Percentiles rank a stretch among this genome's conserved stretches.
phyloP scores from a whole-genome alignment of 2,888 invertebrate genomes.

The Agriopis aurantiaria region DNA sequence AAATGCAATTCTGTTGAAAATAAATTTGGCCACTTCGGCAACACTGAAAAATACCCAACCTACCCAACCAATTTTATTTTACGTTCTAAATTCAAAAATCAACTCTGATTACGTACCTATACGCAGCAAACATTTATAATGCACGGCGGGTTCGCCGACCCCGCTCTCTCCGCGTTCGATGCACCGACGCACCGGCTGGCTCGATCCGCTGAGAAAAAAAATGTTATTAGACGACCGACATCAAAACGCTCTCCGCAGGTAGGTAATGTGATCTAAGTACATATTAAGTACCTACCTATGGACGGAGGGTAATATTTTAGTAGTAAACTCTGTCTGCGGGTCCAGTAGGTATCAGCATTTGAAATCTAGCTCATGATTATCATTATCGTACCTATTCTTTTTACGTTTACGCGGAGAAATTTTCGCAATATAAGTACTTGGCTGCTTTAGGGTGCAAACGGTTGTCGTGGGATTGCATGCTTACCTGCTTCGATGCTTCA shows the following conservation, averaged over 20 bases:
- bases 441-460: too few relatives aligned
- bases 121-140: conserved; percentile 56
- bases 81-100: conserved; percentile 22
- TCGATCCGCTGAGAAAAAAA: conserved; percentile 52
- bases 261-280: not conserved
- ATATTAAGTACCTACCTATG: not conserved
- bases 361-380: too few relatives aligned
- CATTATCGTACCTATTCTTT: too few relatives aligned
- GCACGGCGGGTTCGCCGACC: conserved; percentile 81
- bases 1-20: too few relatives aligned
- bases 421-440: too few relatives aligned
- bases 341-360: too few relatives aligned
- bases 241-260: conserved; percentile 49
- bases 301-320: not conserved
- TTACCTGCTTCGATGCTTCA: too few relatives aligned
- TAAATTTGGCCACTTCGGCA: too few relatives aligned
- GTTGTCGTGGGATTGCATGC: too few relatives aligned
- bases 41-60: too few relatives aligned
- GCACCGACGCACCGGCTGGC: conserved; percentile 69
- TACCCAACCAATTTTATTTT: conserved; percentile 1
- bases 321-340: too few relatives aligned
- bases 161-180: conserved; percentile 84
- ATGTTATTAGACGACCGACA: conserved; percentile 48
- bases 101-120: conserved; percentile 26
- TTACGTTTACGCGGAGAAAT: too few relatives aligned